Base-by-base conservation (phyloP, 2,797 vertebrate genomes). In the Xerus rutilus region DNA sequence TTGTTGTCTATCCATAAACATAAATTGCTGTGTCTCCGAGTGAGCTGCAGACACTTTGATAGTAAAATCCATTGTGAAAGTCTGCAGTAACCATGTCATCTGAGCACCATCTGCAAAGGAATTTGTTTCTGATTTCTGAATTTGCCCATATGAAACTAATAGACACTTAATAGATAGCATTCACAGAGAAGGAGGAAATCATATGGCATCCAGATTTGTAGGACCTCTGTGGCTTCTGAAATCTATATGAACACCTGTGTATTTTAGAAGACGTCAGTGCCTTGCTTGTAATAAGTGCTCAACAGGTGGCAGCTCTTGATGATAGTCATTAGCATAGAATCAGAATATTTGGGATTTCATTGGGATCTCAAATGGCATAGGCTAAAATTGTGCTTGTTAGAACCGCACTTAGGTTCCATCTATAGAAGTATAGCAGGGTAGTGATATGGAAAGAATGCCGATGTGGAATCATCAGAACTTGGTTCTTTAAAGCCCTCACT, bases 111-210 rank as follows among this genome's bases (percentile, higher is more conserved):
- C 89, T 76, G 9, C 23, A 94, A 89, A 92, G 47, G 7, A 79
- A 92, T 59, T 96, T 76, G n/a, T 67, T 95, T 95, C 72, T 82
- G n/a, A 69, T 78, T 96, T 93, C 65, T 45, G 12, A 85, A 81
- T 93, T 45, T 93, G 78, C 64, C 91, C 59, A 23, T 54, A 65
- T 32, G 25, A 89, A 91, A 89, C 88, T 64, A 94, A 62, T 64
- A 84, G 4, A 87, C 2, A 45, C 11, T 93, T 81, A 85, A 77
- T 45, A 49, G 30, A 62, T 7, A 72, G 45, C 28, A 95, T 90
- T 96, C 73, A 57, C 23, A 91, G 25, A 59, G 43, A 73, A 77
- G 94, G 32, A 87, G 93, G 77, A 87, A 92, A 92, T 76, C 92
- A 70, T 78, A 82, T 30, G 43, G 54, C 91, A 79, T 82, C 28